Evolutionary conservation across 2,888 invertebrate genomes (phyloP).

Genomic region (Steinernema scapterisci): DNA sequence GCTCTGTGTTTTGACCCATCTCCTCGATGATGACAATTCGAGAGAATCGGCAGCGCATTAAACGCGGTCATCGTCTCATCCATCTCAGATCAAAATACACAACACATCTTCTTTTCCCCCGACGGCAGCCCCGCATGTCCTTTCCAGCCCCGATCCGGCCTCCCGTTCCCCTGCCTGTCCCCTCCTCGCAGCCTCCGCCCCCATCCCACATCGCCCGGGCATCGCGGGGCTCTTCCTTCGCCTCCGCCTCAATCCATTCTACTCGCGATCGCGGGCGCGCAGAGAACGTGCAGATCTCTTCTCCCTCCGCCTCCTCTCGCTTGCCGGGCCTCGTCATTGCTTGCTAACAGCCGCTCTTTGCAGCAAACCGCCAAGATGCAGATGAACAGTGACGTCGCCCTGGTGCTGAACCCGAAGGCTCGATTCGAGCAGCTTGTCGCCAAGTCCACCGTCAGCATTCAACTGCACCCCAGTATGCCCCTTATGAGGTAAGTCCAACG

Average conservation of each 20-base stretch:
- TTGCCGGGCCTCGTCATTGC: neutral
- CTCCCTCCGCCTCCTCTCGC: neutral
- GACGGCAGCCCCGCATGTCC: no score
- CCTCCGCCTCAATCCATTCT: neutral
- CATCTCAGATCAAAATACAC: no score
- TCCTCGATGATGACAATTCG: no score
- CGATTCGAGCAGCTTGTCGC: conserved; percentile 18
- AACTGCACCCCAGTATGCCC: neutral
- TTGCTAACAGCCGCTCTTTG: no score
- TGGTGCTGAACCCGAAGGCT: conserved; percentile 11
- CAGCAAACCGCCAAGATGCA: neutral
- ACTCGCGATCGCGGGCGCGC: neutral
- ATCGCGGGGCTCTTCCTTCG: neutral
- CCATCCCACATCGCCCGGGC: neutral
- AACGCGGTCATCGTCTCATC: no score
- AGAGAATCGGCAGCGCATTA: no score
- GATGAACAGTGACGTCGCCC: neutral
- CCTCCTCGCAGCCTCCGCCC: neutral
- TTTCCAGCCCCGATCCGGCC: neutral
- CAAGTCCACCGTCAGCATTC: neutral
- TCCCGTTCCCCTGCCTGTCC: neutral
- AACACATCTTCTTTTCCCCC: no score
- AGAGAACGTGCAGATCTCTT: conserved; percentile 24
- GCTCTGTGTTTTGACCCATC: no score
- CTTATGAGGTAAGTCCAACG: neutral